These are phyloP conservation scores for Lutra lutra DNA, from an alignment of 2,797 vertebrate genomes.

Conservation along the genomic window DNA sequence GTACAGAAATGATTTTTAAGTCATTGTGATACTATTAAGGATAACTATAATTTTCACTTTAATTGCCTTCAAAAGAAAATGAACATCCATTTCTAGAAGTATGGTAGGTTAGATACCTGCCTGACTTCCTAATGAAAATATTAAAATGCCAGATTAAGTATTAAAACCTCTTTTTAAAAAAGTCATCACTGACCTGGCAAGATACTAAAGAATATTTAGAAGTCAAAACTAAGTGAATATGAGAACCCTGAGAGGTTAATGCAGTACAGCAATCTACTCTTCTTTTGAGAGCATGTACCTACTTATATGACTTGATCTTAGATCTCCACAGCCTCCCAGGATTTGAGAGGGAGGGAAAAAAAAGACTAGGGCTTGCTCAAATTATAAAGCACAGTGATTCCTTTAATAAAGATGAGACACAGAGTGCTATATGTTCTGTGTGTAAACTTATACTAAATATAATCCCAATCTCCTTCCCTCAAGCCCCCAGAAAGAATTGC, in stretches of 20 bases:
- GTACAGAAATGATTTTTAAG: slow-evolving; percentile 35
- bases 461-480: neutral
- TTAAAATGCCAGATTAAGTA: slow-evolving; percentile 8
- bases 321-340: neutral
- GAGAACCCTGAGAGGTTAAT: neutral
- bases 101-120: neutral
- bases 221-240: neutral
- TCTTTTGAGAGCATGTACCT: neutral
- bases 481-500: neutral
- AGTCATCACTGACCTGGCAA: neutral
- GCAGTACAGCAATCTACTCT: neutral
- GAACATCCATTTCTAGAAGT: slow-evolving; percentile 46
- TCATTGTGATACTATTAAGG: slow-evolving; percentile 16
- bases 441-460: neutral
- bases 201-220: slow-evolving; percentile 43
- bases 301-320: neutral
- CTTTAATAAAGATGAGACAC: neutral
- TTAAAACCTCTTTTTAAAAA: slow-evolving; percentile 5
- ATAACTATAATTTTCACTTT: neutral
- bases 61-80: slow-evolving; percentile 38
- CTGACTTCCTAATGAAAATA: neutral
- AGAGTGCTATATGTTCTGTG: neutral
- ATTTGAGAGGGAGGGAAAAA: neutral
- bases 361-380: neutral
- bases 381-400: slow-evolving; percentile 11